Base-by-base conservation (phyloP, 1,140 invertebrate genomes). In the Amphibalanus amphitrite region DNA sequence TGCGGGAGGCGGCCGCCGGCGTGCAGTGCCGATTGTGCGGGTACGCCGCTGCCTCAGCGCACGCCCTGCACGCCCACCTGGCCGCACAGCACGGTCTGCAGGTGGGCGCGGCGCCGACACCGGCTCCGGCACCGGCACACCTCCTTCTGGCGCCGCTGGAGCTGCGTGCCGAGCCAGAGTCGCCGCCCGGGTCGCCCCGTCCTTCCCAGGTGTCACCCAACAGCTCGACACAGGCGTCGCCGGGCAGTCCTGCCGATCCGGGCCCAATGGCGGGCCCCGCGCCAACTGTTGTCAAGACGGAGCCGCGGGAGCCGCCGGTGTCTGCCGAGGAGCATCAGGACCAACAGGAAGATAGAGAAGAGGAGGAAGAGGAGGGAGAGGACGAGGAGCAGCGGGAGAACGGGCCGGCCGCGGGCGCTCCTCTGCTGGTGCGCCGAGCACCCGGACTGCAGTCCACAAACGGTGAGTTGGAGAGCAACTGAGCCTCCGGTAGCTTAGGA, bases 21-120 rank as follows among this genome's bases (percentile, higher is more conserved):
- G 93, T 93, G 81, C 90, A 89, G 72, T 93, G 91, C 82, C 91
- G 89, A 30, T 82, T 92, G n/a, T 93, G 91, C 82, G 90, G 87
- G 79, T 92, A 89, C 79, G 85, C 89, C 75, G 90, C 90, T 71
- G 88, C 87, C 25, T 90, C 89, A 33, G 92, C 92, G 90, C 92
- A 92, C 80, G 91, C 89, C 75, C 82, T 93, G 47, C 82, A 90
- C 78, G 86, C 92, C 75, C 91, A 93, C 79, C 92, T 93, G 82
- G 91, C 90, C 77, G 92, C 91, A 78, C 86, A 89, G 78, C 91
- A 93, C 78, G 90, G 90, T 71, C 92, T 93, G 75, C 90, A 93
- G 80, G 81, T 93, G 76, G 91, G 93, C n/a, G n/a, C n/a, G n/a
- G n/a, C n/a, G n/a, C n/a, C n/a, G n/a, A n/a, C n/a, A n/a, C n/a